phyloP scores from a whole-genome alignment of 2,888 invertebrate species.

The Mongoloraphidia duomilia region DNA sequence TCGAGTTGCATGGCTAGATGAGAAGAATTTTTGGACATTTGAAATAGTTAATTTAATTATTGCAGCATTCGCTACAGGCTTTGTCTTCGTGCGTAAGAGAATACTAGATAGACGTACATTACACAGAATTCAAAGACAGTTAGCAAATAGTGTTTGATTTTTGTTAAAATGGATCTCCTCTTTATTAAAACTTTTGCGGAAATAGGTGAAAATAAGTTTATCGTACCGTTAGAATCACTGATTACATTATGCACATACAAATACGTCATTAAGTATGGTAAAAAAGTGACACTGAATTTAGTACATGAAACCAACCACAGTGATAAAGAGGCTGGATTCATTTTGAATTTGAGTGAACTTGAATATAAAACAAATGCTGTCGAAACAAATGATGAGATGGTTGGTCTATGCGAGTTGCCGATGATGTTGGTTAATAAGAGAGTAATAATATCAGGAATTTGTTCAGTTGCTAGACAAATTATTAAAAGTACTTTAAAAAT shows the following conservation, averaged over 20 bases:
- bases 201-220: constrained; percentile 22
- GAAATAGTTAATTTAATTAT: constrained; percentile 53
- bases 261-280: constrained; percentile 22
- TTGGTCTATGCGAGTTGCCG: constrained; percentile 42
- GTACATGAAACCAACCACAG: neutral
- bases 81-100: constrained; percentile 49
- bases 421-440: constrained; percentile 41
- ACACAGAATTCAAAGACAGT: constrained; percentile 52
- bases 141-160: constrained; percentile 43
- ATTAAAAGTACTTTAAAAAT: constrained; percentile 29
- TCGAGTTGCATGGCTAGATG: constrained; percentile 69
- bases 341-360: constrained; percentile 8
- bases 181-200: constrained; percentile 23
- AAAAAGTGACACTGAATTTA: constrained; percentile 17
- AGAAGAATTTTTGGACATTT: constrained; percentile 71
- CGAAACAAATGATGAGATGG: constrained; percentile 24
- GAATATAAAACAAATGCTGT: constrained; percentile 14
- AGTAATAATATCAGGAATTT: constrained; percentile 60
- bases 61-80: constrained; percentile 46
- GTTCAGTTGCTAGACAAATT: constrained; percentile 53
- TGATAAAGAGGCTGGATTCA: constrained; percentile 11
- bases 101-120: constrained; percentile 51
- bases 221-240: constrained; percentile 45
- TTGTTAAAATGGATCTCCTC: constrained; percentile 23
- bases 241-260: constrained; percentile 45